Evolutionary conservation across 2,113 vertebrate species (phyloP), one percentile per base, ranked within the genome.

Genomic region (Lucifuga dentata): DNA sequence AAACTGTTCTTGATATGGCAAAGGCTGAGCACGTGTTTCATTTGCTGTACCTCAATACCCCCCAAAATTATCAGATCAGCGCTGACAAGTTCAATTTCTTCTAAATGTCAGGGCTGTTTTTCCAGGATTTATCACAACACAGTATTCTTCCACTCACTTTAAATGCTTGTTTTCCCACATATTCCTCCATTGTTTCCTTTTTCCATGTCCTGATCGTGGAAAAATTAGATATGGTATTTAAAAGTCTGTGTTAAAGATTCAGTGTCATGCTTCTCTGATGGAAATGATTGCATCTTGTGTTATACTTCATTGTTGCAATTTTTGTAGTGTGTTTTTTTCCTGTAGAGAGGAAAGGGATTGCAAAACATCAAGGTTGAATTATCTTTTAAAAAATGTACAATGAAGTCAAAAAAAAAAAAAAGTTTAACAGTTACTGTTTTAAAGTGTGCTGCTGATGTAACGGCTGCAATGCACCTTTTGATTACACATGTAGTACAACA

Each of bases 301-400:
- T n/a, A 15, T 8, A 15, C 15, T 19, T 35, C 33, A 65, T 46
- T 46, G 61, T 40, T 74, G 43, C 43, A 7, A 64, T 50, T 70
- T 65, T 17, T 52, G 29, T 68, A 67, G 38, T 41, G 35, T 10
- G n/a, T 48, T 67, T 59, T 0, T 3, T 69, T 41, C 74, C 53
- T 61, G 13, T 62, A 52, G 75, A 82, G 77, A 86, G 67, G 78
- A 94, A 92, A 93, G 83, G 86, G n/a, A 83, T 92, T 88, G 75
- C 48, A 80, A 45, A 23, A 35, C 20, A 5, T 2, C 36, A 11
- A 16, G 50, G 48, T 61, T 76, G 35, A 66, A 74, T 65, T 68
- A 8, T 5, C 40, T 43, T 63, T 68, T 21, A 36, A 40, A 24
- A 63, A 38, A 33, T 55, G 32, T 66, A 32, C 61, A 17, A 39